Percentiles rank a stretch among this genome's conserved stretches.
phyloP scores from a whole-genome alignment of 1,140 invertebrate genomes.

The Microplitis mediator region DNA sequence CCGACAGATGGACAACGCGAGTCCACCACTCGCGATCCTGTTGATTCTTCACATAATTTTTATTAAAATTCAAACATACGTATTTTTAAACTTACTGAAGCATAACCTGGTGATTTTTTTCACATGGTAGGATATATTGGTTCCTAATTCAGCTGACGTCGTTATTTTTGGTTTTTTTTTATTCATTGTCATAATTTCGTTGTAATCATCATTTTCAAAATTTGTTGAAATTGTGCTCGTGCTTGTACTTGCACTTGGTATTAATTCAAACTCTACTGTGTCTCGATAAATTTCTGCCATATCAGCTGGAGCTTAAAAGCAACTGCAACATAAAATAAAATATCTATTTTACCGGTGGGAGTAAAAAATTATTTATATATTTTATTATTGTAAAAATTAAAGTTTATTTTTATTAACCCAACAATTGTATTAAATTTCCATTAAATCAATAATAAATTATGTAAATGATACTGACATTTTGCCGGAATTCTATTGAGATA shows the following conservation, averaged over 20 bases:
- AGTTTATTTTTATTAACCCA: no score
- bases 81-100: conserved; percentile 6
- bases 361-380: not conserved
- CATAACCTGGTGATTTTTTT: not conserved
- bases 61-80: not conserved
- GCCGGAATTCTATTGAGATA: no score
- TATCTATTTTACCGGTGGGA: not conserved
- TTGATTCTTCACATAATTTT: not conserved
- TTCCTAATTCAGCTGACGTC: not conserved
- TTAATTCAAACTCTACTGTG: not conserved
- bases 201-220: no score
- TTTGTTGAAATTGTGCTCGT: not conserved
- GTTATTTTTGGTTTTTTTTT: not conserved
- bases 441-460: no score
- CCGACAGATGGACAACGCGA: conserved; percentile 7
- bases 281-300: not conserved
- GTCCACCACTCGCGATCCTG: conserved; percentile 3
- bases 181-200: not conserved
- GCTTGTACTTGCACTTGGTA: not conserved
- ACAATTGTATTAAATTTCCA: no score
- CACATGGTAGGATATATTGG: no score
- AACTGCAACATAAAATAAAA: not conserved
- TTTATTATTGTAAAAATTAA: not conserved
- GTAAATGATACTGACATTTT: no score
- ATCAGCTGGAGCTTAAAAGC: not conserved